Conservation (phyloP, 2,113 vertebrate species). For the Barbus barbus region DNA sequence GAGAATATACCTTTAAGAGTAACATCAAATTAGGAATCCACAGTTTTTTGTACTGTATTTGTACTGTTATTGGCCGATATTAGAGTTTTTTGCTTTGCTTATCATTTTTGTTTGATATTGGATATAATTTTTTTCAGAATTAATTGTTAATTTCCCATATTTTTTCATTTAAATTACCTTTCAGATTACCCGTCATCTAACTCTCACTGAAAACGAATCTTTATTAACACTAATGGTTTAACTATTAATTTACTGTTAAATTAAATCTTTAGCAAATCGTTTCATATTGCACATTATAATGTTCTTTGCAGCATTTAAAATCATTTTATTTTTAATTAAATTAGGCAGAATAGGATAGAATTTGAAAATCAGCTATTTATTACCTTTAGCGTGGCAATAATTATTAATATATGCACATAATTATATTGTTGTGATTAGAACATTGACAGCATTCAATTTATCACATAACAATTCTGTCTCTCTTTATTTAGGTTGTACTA, state of each 20-base stretch:
- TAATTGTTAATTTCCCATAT: too few species aligned
- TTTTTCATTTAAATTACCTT: too few species aligned
- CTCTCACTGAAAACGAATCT: too few species aligned
- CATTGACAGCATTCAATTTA: not conserved
- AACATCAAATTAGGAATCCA: not conserved
- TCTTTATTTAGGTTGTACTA: conserved; percentile 71
- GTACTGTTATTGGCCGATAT: not conserved
- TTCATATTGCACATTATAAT: not conserved
- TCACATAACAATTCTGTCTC: conserved; percentile 10
- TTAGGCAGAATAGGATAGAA: not conserved
- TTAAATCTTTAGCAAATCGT: not conserved
- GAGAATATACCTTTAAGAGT: not conserved
- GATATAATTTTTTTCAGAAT: not conserved
- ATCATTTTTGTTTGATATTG: not conserved
- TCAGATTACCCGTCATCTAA: too few species aligned
- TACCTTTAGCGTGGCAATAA: not conserved
- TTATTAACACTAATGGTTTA: too few species aligned
- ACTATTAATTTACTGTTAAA: not conserved
- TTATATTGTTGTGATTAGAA: not conserved
- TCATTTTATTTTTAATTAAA: not conserved
- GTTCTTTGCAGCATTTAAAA: too few species aligned
- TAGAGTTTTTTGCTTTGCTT: too few species aligned
- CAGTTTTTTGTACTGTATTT: not conserved
- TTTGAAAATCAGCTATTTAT: not conserved
- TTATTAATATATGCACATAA: not conserved